A percentile compares a stretch with the other conserved stretches of the same genome.
phyloP scores from a whole-genome alignment of 2,113 vertebrate genomes.

The Chaetorhynchus papuensis region DNA sequence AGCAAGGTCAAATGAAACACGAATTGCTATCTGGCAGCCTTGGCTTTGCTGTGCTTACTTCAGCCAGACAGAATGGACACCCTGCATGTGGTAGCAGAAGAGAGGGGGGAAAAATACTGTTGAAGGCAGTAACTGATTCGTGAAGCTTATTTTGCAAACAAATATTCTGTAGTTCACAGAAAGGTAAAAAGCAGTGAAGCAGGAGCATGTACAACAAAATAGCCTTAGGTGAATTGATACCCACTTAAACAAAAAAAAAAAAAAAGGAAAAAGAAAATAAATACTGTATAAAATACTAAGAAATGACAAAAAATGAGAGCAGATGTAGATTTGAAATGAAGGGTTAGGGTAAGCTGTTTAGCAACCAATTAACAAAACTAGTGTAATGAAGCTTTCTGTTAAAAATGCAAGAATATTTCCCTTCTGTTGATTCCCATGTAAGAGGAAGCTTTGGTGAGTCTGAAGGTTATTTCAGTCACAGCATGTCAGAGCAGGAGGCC shows the following conservation, averaged over 20 bases:
- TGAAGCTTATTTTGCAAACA: not conserved
- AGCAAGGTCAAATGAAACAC: not conserved
- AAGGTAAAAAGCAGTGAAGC: not conserved
- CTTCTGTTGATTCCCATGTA: not conserved
- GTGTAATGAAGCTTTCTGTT: not conserved
- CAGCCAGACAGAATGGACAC: not conserved
- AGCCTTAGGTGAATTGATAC: not conserved
- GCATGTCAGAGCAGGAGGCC: not conserved
- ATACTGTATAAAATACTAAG: slow-evolving; percentile 18
- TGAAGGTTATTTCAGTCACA: not conserved
- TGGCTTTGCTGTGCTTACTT: not conserved
- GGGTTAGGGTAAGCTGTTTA: not conserved
- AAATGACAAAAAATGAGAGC: not conserved
- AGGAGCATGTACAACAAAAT: not conserved
- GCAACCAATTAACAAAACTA: not conserved
- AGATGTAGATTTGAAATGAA: not conserved
- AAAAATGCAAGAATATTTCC: not conserved
- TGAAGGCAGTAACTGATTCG: not conserved
- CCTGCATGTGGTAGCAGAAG: not conserved
- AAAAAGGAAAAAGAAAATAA: not conserved
- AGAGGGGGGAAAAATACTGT: not conserved
- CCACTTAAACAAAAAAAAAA: not conserved
- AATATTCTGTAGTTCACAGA: not conserved
- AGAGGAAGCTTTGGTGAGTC: not conserved
- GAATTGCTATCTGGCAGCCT: not conserved